Conservation (phyloP, 2,113 vertebrate genomes). For the Litocranius walleri region DNA sequence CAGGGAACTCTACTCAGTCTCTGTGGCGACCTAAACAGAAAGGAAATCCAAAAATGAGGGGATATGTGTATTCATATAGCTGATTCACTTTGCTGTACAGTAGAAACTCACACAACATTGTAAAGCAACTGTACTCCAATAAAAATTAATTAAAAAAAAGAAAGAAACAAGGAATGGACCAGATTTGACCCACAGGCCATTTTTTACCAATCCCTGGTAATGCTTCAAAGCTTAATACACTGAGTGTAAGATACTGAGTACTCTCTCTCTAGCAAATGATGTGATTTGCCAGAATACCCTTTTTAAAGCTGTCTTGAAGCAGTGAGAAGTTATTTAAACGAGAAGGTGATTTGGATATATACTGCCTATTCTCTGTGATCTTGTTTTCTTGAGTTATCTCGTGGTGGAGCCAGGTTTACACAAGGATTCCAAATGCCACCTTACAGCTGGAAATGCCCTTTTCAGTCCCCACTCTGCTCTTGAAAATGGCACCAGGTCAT, state of each 20-base stretch:
- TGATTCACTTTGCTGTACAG: background rate
- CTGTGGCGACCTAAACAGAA: background rate
- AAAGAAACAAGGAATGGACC: background rate
- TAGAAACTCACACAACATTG: background rate
- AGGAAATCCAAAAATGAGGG: background rate
- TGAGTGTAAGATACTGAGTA: background rate
- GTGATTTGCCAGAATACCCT: background rate
- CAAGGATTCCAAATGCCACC: background rate
- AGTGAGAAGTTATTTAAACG: background rate
- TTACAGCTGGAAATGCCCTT: background rate
- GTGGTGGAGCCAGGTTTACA: background rate
- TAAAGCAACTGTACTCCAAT: background rate
- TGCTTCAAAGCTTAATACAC: background rate
- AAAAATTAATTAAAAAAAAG: background rate
- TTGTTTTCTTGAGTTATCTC: background rate
- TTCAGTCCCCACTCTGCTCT: background rate
- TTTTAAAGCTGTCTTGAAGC: background rate
- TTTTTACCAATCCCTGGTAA: fast-evolving
- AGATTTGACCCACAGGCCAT: background rate
- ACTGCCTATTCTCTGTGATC: background rate
- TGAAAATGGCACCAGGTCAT: background rate
- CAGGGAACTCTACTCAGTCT: background rate
- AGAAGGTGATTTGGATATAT: background rate
- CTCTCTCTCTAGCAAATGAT: background rate
- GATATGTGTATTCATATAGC: background rate